phyloP scores from a whole-genome alignment of 2,113 vertebrate genomes.

The Myxocyprinus asiaticus region DNA sequence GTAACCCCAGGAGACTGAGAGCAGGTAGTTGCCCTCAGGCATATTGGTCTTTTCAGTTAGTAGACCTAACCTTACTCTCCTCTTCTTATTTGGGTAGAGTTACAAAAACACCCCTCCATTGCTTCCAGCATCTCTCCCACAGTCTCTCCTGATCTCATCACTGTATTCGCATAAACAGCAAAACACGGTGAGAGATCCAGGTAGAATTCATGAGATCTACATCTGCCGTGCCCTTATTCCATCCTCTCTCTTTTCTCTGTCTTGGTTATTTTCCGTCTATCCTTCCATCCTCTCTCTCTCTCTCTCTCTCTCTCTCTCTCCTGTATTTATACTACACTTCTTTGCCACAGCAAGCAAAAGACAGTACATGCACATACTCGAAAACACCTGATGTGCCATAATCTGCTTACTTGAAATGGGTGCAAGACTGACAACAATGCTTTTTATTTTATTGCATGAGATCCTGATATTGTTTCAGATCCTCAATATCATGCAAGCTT shows the following conservation, averaged over 20 bases:
- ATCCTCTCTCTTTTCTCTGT: background rate
- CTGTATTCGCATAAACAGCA: background rate
- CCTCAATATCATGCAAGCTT: no score
- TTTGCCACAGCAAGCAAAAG: constrained; percentile 18
- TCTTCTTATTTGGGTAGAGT: constrained; percentile 63
- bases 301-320: constrained; percentile 33
- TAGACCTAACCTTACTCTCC: constrained; percentile 60
- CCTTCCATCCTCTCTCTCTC: constrained; percentile 22
- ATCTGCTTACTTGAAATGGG: background rate
- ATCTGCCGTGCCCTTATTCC: constrained; percentile 41
- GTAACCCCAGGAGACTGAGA: constrained; percentile 96
- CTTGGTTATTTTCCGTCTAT: background rate
- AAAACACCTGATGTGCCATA: constrained; percentile 17
- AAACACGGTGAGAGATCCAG: background rate
- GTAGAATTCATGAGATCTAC: constrained; percentile 47
- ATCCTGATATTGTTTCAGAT: no score
- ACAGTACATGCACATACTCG: constrained; percentile 23
- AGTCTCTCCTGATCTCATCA: constrained; percentile 12
- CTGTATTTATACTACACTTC: constrained; percentile 14
- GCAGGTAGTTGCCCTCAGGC: constrained; percentile 94
- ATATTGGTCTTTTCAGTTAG: constrained; percentile 80
- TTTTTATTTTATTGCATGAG: no score
- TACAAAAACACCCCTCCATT: constrained; percentile 27
- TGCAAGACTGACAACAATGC: background rate
- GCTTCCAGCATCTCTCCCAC: constrained; percentile 37